Evolutionary conservation across 2,888 invertebrate genomes (phyloP).

Genomic region (Chironomus riparius): DNA sequence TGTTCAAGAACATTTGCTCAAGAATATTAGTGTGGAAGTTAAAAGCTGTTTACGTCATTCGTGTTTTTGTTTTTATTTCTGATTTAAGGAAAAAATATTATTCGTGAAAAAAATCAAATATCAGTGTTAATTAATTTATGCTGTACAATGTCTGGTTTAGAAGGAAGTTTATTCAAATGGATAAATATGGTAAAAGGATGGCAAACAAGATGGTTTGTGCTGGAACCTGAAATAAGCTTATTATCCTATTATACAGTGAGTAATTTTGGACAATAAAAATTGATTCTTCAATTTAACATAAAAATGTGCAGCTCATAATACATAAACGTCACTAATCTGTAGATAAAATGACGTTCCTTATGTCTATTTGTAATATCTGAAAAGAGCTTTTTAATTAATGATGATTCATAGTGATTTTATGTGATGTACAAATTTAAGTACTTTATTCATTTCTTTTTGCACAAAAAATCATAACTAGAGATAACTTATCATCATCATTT

Average conservation of each 20-base stretch:
- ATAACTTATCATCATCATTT: too few species aligned
- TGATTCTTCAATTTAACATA: background rate
- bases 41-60: background rate
- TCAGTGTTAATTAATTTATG: background rate
- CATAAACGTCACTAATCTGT: too few species aligned
- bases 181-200: constrained; percentile 56
- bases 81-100: background rate
- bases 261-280: constrained; percentile 31
- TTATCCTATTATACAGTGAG: constrained; percentile 96
- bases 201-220: constrained; percentile 99
- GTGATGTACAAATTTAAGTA: too few species aligned
- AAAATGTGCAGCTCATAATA: too few species aligned
- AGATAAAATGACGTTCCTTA: too few species aligned
- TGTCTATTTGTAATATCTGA: too few species aligned
- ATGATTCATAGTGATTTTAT: too few species aligned
- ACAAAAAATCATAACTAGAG: too few species aligned
- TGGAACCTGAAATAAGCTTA: constrained; percentile 92
- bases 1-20: too few species aligned
- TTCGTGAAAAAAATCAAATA: background rate
- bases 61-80: background rate
- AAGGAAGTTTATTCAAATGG: constrained; percentile 37
- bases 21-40: background rate
- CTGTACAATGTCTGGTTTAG: background rate
- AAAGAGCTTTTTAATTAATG: too few species aligned
- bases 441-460: too few species aligned